Conservation (phyloP, 2,888 invertebrate genomes). For the Drosophila melanocephala region DNA sequence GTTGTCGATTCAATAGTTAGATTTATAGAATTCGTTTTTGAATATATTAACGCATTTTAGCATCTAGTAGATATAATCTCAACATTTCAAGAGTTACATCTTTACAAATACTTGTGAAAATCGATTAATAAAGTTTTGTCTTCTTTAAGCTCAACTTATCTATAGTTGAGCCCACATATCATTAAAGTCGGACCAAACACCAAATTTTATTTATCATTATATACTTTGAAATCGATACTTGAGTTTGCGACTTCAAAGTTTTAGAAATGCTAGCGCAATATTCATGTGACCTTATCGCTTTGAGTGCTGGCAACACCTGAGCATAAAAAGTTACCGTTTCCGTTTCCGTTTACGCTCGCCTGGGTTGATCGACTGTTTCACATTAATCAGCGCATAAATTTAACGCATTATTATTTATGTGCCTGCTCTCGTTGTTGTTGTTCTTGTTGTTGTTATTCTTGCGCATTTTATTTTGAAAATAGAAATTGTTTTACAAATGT, state of each 20-base stretch:
- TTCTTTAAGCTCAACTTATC: not conserved
- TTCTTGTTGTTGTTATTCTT: conserved; percentile 38
- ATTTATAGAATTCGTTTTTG: not conserved
- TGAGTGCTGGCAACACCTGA: conserved; percentile 66
- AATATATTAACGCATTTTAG: not conserved
- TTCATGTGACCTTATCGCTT: conserved; percentile 65
- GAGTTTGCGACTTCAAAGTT: not conserved
- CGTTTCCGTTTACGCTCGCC: conserved; percentile 23
- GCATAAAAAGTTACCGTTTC: conserved; percentile 42
- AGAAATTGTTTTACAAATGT: conserved; percentile 80
- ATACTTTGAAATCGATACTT: not conserved
- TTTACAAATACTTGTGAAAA: not conserved
- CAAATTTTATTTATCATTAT: not conserved
- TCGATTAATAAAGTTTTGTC: not conserved
- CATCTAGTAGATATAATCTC: not conserved
- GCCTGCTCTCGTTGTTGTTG: conserved; percentile 42
- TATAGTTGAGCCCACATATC: not conserved
- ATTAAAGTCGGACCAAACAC: not conserved
- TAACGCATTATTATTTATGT: conserved; percentile 82
- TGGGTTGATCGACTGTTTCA: conserved; percentile 72
- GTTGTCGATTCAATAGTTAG: not conserved
- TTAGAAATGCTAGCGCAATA: conserved; percentile 31
- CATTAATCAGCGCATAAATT: conserved; percentile 80
- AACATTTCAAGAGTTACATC: not conserved
- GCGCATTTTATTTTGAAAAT: conserved; percentile 75